phyloP scores from a whole-genome alignment of 2,797 vertebrate species.

The Pipistrellus pipistrellus region DNA sequence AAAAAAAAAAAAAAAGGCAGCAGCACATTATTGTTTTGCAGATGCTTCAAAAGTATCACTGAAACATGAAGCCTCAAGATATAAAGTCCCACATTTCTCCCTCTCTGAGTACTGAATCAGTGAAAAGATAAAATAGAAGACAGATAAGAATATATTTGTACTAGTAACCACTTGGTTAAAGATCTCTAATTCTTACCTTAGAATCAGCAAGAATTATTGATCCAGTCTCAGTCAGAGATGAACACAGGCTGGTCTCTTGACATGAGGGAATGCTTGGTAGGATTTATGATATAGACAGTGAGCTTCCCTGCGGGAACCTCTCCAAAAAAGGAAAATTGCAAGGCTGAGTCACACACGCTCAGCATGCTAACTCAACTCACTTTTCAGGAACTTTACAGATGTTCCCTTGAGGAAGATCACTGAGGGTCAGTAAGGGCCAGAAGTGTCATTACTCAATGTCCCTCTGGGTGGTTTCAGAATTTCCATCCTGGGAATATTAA shows the following conservation, averaged over 20 bases:
- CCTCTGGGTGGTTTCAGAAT: neutral
- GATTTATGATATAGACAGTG: neutral
- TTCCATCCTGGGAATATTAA: neutral
- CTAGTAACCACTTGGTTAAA: neutral
- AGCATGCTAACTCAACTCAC: neutral
- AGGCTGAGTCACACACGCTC: neutral
- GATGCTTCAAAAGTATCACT: neutral
- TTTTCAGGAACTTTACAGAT: neutral
- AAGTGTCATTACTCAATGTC: neutral
- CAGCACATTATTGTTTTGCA: neutral
- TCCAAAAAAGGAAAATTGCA: neutral
- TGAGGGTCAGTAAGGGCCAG: neutral
- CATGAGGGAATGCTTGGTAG: neutral
- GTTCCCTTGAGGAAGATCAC: neutral
- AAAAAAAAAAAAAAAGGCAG: neutral
- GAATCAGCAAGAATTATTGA: slow-evolving; percentile 29
- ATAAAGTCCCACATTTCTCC: neutral
- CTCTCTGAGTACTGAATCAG: neutral
- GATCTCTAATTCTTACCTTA: neutral
- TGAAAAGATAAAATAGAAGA: neutral
- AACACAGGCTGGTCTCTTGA: neutral
- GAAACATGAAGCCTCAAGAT: neutral
- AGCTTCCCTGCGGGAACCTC: neutral
- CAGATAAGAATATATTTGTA: neutral
- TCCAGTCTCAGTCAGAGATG: neutral